Conservation (phyloP, 2,888 invertebrate genomes). For the Megastigmus dorsalis region DNA sequence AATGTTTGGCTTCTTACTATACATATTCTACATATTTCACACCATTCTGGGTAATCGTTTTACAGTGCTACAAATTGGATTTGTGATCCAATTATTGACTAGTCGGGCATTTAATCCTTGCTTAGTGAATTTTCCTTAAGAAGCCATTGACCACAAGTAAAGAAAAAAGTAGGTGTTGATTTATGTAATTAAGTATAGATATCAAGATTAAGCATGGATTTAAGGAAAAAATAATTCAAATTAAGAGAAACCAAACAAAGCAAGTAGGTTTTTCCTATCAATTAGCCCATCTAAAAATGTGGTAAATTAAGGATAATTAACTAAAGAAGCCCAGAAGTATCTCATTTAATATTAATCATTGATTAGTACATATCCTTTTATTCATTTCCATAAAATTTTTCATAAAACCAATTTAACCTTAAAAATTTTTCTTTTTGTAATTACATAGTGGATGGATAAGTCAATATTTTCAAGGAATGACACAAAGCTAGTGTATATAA, state of each 20-base stretch:
- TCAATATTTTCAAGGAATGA: slow-evolving; percentile 18
- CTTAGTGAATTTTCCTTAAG: slow-evolving; percentile 41
- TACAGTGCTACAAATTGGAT: slow-evolving; percentile 59
- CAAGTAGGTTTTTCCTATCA: neutral
- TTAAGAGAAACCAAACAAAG: neutral
- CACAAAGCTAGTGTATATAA: slow-evolving; percentile 28
- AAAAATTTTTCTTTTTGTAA: slow-evolving; percentile 22
- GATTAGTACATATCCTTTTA: too few relatives aligned
- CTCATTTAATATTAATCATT: too few relatives aligned
- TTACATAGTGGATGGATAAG: neutral
- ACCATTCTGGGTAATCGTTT: slow-evolving; percentile 50
- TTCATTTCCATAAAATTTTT: neutral
- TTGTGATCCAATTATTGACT: slow-evolving; percentile 58
- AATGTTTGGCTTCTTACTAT: slow-evolving; percentile 38
- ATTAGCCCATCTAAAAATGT: neutral
- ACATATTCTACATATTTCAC: slow-evolving; percentile 44
- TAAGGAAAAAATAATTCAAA: slow-evolving; percentile 2
- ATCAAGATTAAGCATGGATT: slow-evolving; percentile 1
- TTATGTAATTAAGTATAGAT: slow-evolving; percentile 41
- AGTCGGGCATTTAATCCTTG: slow-evolving; percentile 34
- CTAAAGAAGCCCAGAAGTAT: too few relatives aligned
- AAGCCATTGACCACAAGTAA: slow-evolving; percentile 46
- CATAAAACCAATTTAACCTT: slow-evolving; percentile 3
- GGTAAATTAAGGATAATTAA: too few relatives aligned
- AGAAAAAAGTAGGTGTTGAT: slow-evolving; percentile 39